phyloP scores from a whole-genome alignment of 2,113 vertebrate genomes.

The Diphyllodes magnificus region DNA sequence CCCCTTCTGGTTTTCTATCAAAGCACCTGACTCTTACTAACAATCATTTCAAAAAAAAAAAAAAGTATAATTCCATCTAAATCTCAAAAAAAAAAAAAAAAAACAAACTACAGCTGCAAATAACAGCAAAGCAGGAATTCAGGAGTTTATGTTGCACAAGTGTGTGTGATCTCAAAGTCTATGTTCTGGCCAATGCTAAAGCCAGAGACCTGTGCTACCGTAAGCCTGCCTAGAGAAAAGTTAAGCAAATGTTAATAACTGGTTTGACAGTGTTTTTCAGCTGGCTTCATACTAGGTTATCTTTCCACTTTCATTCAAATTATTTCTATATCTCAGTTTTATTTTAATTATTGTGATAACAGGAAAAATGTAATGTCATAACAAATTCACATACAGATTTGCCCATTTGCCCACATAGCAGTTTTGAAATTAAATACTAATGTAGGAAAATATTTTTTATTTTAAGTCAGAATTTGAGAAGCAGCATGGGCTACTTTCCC shows the following conservation, averaged over 20 bases:
- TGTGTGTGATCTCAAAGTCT: background rate
- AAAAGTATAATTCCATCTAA: background rate
- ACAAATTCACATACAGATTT: background rate
- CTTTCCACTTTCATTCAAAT: background rate
- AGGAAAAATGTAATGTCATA: background rate
- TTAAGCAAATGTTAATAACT: background rate
- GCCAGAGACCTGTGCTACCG: background rate
- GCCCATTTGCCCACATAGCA: background rate
- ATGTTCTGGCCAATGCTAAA: background rate
- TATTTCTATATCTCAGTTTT: background rate
- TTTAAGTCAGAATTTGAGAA: background rate
- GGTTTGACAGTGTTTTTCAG: background rate
- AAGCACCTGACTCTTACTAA: background rate
- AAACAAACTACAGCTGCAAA: background rate
- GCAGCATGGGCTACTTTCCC: background rate
- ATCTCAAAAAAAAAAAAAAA: background rate
- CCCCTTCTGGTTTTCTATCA: background rate
- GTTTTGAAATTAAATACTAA: background rate
- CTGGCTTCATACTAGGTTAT: background rate
- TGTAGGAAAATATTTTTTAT: background rate
- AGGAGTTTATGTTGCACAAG: background rate
- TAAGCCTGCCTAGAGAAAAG: background rate
- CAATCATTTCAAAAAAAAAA: background rate
- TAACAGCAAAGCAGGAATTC: background rate
- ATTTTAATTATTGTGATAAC: background rate